These are phyloP conservation scores for Dendrocopos noguchii DNA, from an alignment of 2,113 vertebrate genomes.

Conservation along the genomic window DNA sequence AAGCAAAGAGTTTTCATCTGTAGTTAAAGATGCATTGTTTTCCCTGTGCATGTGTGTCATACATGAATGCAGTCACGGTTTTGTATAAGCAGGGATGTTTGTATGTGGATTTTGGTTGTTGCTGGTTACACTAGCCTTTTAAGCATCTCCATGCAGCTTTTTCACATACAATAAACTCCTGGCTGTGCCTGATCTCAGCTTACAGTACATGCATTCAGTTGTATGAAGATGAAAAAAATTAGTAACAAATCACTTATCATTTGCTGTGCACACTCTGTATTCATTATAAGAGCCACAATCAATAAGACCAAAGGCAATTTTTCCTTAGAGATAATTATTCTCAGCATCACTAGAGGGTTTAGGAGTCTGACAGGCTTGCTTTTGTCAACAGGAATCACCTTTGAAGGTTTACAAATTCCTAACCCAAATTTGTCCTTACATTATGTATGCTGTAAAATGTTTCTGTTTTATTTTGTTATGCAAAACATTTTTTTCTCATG, in stretches of 20 bases:
- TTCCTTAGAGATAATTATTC: not conserved
- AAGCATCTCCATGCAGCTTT: not conserved
- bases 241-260: conserved; percentile 22
- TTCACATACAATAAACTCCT: not conserved
- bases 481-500: not conserved
- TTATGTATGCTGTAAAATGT: not conserved
- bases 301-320: conserved; percentile 26
- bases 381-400: not conserved
- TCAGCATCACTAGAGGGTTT: not conserved
- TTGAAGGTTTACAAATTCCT: not conserved
- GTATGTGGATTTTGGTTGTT: not conserved
- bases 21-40: not conserved
- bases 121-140: not conserved
- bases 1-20: not conserved
- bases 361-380: not conserved
- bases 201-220: conserved; percentile 1
- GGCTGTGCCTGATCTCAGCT: not conserved
- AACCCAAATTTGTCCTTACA: not conserved
- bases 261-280: not conserved
- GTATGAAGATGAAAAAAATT: not conserved
- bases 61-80: rapidly evolving
- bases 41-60: not conserved
- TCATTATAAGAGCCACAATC: conserved; percentile 17
- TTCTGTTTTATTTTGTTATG: not conserved
- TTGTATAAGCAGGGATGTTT: not conserved